Base-by-base conservation (phyloP, 2,888 invertebrate species). In the Perizoma affinitatum region DNA sequence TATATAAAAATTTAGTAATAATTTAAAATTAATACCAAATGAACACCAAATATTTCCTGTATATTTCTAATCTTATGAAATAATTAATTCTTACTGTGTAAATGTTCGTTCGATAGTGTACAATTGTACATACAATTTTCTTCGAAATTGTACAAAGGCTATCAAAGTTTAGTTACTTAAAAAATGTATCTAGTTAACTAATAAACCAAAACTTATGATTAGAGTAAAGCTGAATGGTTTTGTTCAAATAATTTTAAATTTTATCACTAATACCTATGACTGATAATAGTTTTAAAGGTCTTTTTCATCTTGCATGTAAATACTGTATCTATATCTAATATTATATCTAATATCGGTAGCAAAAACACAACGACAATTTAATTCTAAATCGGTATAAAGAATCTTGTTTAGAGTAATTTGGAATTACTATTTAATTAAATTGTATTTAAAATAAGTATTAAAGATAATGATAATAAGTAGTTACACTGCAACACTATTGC, bases 331-430 rank as follows among this genome's bases (percentile, higher is more conserved):
- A 70, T 68, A 69, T 74, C 66, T 70, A 69, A 69, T 73, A 73
- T 67, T 72, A 73, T 77, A 73, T 73, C 71, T 72, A 69, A 58
- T 61, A 61, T 79, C 61, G 77, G 79, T 74, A 82, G 75, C 79
- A 80, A 79, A 83, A 84, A 80, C 84, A 90, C 91, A 90, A 92
- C 91, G 90, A 92, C 84, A 85, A 88, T 78, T 84, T 91, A 88
- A 91, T 92, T 92, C 91, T 92, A 92, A 92, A 91, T 90, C 73
- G 80, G 71, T 88, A 84, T 88, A 84, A 80, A 87, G 84, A 82
- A 73, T 81, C 66, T 74, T 75, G 72, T 68, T 65, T 68, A 68
- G 66, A 66, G 58, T 65, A 55, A 65, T 63, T 66, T 70, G 61
- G 55, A 68, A 68, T 61, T 54, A 61, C 41, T 62, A 64, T 63